Conservation (phyloP, 2,797 vertebrate species). For the Oreochromis mossambicus region DNA sequence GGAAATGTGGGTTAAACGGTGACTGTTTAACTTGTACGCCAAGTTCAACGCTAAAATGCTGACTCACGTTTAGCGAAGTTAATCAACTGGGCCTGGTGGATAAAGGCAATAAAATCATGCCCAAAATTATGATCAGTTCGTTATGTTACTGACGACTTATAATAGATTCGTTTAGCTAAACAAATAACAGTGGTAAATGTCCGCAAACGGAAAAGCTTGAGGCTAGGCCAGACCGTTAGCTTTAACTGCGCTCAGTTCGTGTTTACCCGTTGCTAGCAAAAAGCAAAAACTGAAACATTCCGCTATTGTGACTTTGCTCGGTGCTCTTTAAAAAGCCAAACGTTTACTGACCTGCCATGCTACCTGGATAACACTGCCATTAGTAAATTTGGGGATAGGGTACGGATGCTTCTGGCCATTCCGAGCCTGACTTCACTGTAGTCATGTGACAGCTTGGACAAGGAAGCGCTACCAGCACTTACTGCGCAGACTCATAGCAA, state of each 20-base stretch:
- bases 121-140: not conserved
- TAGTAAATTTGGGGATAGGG: not conserved
- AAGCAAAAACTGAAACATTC: not conserved
- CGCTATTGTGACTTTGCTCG: not conserved
- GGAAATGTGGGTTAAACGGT: not conserved
- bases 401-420: not conserved
- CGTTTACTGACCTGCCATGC: constrained; percentile 65
- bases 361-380: constrained; percentile 20
- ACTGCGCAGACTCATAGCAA: constrained; percentile 59
- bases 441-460: constrained; percentile 59
- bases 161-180: not conserved
- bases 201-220: not conserved
- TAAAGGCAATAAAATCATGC: not conserved
- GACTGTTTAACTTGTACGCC: not conserved
- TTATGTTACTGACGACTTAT: not conserved
- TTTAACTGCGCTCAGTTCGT: not conserved
- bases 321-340: not conserved
- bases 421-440: constrained; percentile 1
- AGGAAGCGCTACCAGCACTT: constrained; percentile 1
- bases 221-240: constrained; percentile 39
- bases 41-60: constrained; percentile 53
- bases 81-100: not conserved
- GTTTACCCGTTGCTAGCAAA: not conserved
- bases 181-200: not conserved
- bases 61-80: constrained; percentile 66